A percentile compares a stretch with the other conserved stretches of the same genome.
phyloP scores from a whole-genome alignment of 2,113 vertebrate species.

The Pangasianodon hypophthalmus region DNA sequence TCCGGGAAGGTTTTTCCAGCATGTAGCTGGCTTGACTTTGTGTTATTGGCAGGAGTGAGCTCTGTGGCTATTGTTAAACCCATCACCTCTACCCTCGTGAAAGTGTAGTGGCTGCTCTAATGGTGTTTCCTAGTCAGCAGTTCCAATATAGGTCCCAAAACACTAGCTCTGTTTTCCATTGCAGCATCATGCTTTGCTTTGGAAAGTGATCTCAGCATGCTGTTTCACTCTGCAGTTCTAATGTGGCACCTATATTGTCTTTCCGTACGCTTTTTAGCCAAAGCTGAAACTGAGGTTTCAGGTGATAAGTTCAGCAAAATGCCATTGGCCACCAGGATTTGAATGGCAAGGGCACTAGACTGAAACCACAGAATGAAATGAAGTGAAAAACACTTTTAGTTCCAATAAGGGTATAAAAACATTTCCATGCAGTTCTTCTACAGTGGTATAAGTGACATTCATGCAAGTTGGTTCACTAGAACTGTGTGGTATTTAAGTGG shows the following conservation, averaged over 20 bases:
- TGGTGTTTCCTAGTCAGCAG: neutral
- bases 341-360: no score
- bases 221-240: neutral
- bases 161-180: neutral
- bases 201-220: neutral
- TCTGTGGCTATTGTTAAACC: conserved; percentile 20
- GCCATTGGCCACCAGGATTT: neutral
- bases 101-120: neutral
- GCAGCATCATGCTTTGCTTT: conserved; percentile 3
- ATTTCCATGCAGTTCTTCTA: neutral
- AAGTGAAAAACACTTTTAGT: neutral
- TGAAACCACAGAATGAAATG: neutral
- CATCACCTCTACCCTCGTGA: conserved; percentile 14
- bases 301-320: neutral
- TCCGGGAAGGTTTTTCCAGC: neutral
- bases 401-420: neutral
- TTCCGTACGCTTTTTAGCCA: neutral
- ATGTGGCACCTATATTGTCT: neutral
- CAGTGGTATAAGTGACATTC: neutral
- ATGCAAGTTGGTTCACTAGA: neutral
- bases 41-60: neutral
- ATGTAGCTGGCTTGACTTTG: neutral
- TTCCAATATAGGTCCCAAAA: neutral
- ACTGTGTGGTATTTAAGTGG: neutral
- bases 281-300: neutral